Conservation (phyloP, 2,888 invertebrate genomes). For the Drosophila koepferae region DNA sequence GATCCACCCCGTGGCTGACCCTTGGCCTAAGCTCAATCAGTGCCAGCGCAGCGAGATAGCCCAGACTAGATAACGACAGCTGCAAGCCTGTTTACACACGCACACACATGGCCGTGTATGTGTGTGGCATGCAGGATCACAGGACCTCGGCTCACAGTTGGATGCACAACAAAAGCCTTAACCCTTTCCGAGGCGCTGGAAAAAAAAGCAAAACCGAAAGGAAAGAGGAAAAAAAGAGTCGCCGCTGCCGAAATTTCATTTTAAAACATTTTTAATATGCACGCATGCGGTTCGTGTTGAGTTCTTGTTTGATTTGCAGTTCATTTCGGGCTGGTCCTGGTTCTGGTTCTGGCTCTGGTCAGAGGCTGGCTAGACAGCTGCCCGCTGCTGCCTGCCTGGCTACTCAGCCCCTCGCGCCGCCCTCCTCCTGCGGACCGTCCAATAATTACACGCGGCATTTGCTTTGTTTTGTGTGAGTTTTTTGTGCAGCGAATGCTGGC, state of each 20-base stretch:
- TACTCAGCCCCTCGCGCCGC: slow-evolving; percentile 33
- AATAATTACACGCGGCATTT: slow-evolving; percentile 81
- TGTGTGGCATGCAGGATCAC: slow-evolving; percentile 28
- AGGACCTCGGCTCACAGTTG: slow-evolving; percentile 69
- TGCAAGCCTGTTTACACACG: slow-evolving; percentile 48
- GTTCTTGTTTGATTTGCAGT: slow-evolving; percentile 69
- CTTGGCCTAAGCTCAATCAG: slow-evolving; percentile 45
- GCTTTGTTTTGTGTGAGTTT: slow-evolving; percentile 60
- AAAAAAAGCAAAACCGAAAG: background rate
- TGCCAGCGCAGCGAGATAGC: slow-evolving; percentile 56
- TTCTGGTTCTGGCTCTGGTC: slow-evolving; percentile 22
- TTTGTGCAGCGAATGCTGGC: slow-evolving; percentile 21
- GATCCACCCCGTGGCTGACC: slow-evolving; percentile 68
- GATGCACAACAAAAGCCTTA: slow-evolving; percentile 71
- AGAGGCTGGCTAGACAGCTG: slow-evolving; percentile 68
- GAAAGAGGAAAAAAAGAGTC: slow-evolving; percentile 13
- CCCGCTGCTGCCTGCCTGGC: slow-evolving; percentile 40
- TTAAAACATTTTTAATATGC: slow-evolving; percentile 76
- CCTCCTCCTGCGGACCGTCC: slow-evolving; percentile 36
- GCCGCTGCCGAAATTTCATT: slow-evolving; percentile 50
- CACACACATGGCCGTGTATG: slow-evolving; percentile 3
- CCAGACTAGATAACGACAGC: slow-evolving; percentile 72
- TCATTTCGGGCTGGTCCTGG: slow-evolving; percentile 58
- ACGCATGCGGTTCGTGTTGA: slow-evolving; percentile 65
- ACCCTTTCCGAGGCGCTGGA: slow-evolving; percentile 56